Evolutionary conservation across 2,113 vertebrate genomes (phyloP).

Genomic region (Eulemur rufifrons): DNA sequence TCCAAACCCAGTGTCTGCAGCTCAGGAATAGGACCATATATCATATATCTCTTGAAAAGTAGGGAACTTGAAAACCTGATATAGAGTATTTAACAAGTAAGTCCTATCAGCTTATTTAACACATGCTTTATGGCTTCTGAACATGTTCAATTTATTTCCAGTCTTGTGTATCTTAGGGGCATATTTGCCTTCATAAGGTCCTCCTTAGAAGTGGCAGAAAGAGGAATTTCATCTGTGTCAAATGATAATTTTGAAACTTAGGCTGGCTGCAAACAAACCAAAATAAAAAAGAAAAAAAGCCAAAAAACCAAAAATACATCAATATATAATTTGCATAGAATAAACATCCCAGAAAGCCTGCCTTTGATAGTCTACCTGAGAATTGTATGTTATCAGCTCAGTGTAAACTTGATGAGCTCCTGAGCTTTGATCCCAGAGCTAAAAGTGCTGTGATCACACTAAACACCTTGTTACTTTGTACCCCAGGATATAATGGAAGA

Average conservation of each 20-base stretch:
- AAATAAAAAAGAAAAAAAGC: no score
- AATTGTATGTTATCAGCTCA: not conserved
- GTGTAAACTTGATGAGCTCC: not conserved
- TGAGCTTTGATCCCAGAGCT: not conserved
- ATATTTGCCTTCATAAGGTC: not conserved
- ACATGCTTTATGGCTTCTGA: not conserved
- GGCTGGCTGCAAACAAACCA: not conserved
- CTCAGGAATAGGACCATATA: not conserved
- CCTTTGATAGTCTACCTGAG: not conserved
- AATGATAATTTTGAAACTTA: conserved; percentile 26
- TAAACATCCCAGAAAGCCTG: not conserved
- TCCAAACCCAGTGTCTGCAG: not conserved
- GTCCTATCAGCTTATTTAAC: not conserved
- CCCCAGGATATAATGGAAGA: not conserved
- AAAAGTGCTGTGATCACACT: not conserved
- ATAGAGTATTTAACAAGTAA: not conserved
- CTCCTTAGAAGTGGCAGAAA: not conserved
- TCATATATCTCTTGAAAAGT: not conserved
- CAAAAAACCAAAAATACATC: not conserved
- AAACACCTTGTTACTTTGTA: not conserved
- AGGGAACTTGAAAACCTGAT: not conserved
- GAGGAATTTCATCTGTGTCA: not conserved
- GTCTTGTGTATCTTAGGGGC: not conserved
- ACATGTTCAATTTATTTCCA: not conserved
- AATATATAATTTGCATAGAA: not conserved